phyloP scores from a whole-genome alignment of 2,888 invertebrate species.

The Tridacna gigas region DNA sequence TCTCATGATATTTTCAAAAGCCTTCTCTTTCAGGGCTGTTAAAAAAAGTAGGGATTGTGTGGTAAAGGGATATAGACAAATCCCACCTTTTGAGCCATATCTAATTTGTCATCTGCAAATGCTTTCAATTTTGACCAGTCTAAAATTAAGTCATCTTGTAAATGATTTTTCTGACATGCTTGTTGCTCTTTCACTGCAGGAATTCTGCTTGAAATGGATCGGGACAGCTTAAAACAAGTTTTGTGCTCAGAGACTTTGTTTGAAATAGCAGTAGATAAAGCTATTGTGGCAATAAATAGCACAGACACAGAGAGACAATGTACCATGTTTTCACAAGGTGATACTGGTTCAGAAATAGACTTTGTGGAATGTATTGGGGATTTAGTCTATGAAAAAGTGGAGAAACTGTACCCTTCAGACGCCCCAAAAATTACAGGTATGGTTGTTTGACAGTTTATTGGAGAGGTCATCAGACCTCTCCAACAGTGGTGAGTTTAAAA shows the following conservation, averaged over 20 bases:
- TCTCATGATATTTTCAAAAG: not conserved
- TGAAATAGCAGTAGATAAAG: not conserved
- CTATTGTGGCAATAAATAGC: not conserved
- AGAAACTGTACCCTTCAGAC: not conserved
- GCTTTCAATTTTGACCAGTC: too few species aligned
- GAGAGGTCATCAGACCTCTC: too few species aligned
- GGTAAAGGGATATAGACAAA: too few species aligned
- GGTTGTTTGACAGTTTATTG: too few species aligned
- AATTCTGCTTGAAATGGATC: slow-evolving; percentile 4
- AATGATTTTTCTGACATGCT: not conserved
- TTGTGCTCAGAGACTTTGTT: not conserved
- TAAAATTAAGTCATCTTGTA: too few species aligned
- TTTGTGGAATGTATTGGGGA: not conserved
- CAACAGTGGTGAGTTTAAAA: too few species aligned
- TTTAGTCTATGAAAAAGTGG: slow-evolving; percentile 8
- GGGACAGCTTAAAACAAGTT: not conserved
- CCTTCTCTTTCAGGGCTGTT: not conserved
- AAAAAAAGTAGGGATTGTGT: not conserved
- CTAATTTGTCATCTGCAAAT: too few species aligned
- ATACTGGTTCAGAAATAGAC: not conserved
- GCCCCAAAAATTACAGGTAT: slow-evolving; percentile 24
- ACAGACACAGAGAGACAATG: not conserved
- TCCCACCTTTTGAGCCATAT: too few species aligned
- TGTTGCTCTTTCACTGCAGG: not conserved
- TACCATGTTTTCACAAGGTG: not conserved